phyloP scores from a whole-genome alignment of 2,113 vertebrate genomes.

The Lamprologus speciosus region DNA sequence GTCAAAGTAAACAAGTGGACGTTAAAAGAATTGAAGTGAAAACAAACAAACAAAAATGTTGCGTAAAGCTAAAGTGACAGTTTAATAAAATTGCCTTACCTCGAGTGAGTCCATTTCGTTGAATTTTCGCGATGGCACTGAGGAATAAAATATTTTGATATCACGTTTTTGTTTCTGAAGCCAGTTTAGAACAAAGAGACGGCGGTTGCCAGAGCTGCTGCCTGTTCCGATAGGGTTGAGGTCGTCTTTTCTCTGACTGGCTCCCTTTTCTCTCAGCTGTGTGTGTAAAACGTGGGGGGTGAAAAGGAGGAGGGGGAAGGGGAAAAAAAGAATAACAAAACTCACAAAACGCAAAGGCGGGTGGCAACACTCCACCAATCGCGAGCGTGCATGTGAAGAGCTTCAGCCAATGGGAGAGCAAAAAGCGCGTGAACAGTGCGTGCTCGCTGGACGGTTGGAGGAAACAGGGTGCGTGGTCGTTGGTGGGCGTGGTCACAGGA shows the following conservation, averaged over 20 bases:
- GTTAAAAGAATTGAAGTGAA: neutral
- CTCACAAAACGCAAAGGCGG: slow-evolving; percentile 67
- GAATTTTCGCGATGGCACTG: slow-evolving; percentile 56
- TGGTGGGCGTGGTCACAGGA: slow-evolving; percentile 63
- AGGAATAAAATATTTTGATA: neutral
- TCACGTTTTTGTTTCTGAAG: slow-evolving; percentile 39
- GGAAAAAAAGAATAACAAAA: slow-evolving; percentile 64
- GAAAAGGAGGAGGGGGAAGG: slow-evolving; percentile 4
- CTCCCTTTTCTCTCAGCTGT: slow-evolving; percentile 73
- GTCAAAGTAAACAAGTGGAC: slow-evolving; percentile 9
- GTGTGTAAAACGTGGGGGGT: slow-evolving; percentile 65
- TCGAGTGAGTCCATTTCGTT: slow-evolving; percentile 55
- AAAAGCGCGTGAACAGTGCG: slow-evolving; percentile 83
- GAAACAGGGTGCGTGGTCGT: slow-evolving; percentile 74
- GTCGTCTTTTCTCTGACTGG: slow-evolving; percentile 53
- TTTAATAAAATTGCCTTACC: slow-evolving; percentile 52
- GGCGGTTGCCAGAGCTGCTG: slow-evolving; percentile 42
- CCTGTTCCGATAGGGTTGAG: slow-evolving; percentile 41
- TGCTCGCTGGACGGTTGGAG: slow-evolving; percentile 72
- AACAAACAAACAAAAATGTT: neutral
- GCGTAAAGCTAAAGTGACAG: neutral
- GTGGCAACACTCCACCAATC: slow-evolving; percentile 76
- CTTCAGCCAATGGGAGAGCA: slow-evolving; percentile 67
- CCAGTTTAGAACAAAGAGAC: slow-evolving; percentile 65
- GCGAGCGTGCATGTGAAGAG: slow-evolving; percentile 35